Evolutionary conservation across 2,888 invertebrate genomes (phyloP).

Genomic region (Acanthopleura granulata): DNA sequence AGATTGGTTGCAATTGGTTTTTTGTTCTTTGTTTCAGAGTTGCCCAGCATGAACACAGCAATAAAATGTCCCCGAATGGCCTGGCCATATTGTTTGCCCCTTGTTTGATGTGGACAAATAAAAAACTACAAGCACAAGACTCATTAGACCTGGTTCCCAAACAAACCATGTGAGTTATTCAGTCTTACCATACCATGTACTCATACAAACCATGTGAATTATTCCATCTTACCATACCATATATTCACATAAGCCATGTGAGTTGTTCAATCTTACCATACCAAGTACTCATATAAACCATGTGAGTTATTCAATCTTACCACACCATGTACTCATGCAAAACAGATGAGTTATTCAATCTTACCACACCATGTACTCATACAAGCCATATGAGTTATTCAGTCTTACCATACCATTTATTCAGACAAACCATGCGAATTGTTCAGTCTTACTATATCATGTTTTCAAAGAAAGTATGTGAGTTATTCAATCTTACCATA

Average conservation of each 20-base stretch:
- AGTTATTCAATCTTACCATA: no score
- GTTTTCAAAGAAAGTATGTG: no score
- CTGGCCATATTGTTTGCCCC: conserved; percentile 96
- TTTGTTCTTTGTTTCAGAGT: conserved; percentile 74
- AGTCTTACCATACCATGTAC: no score
- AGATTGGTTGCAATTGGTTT: conserved; percentile 4
- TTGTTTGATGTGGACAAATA: conserved; percentile 90
- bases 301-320: conserved; percentile 65
- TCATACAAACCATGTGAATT: no score
- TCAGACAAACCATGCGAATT: conserved; percentile 81
- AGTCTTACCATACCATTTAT: conserved; percentile 89
- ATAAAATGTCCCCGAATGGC: conserved; percentile 92
- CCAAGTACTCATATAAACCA: conserved; percentile 90
- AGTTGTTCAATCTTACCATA: no score
- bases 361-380: no score
- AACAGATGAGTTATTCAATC: no score
- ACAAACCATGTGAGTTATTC: conserved; percentile 78
- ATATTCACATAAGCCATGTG: no score
- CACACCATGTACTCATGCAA: no score
- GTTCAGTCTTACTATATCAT: no score
- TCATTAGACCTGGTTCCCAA: conserved; percentile 90
- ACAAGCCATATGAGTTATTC: no score
- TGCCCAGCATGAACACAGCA: conserved; percentile 86
- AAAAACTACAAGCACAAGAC: conserved; percentile 90
- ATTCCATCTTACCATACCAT: no score